A percentile compares a stretch with the other conserved stretches of the same genome.
These are phyloP conservation scores for Andrena camellia DNA, from an alignment of 2,888 invertebrate species.

Conservation along the genomic window DNA sequence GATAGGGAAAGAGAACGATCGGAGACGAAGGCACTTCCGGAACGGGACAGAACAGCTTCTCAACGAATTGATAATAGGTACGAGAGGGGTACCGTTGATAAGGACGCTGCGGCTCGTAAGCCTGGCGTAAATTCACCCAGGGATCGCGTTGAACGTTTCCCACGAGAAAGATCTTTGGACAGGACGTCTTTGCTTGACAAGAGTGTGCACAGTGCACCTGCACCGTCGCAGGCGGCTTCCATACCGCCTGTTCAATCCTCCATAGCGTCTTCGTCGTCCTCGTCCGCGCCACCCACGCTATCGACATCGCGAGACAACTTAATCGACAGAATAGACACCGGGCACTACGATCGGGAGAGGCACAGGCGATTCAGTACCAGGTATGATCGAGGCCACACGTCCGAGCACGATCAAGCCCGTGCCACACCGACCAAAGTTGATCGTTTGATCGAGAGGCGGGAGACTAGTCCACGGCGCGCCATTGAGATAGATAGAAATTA, in stretches of 20 bases:
- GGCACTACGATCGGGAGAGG: slow-evolving; percentile 76
- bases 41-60: slow-evolving; percentile 65
- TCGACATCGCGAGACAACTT: slow-evolving; percentile 76
- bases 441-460: slow-evolving; percentile 77
- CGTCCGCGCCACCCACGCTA: slow-evolving; percentile 52
- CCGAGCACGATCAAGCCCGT: slow-evolving; percentile 75
- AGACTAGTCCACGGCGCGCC: slow-evolving; percentile 77
- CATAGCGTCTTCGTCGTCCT: slow-evolving; percentile 61
- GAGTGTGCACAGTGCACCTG: slow-evolving; percentile 46
- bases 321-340: slow-evolving; percentile 75
- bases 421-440: slow-evolving; percentile 77
- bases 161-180: slow-evolving; percentile 87
- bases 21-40: slow-evolving; percentile 66
- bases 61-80: slow-evolving; percentile 78
- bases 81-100: slow-evolving; percentile 75
- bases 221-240: slow-evolving; percentile 53
- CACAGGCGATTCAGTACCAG: slow-evolving; percentile 73
- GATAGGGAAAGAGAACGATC: slow-evolving; percentile 79
- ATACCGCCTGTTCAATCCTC: slow-evolving; percentile 58
- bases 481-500: slow-evolving; percentile 81
- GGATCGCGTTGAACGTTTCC: slow-evolving; percentile 85
- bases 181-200: slow-evolving; percentile 80
- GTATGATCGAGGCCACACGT: slow-evolving; percentile 72
- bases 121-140: slow-evolving; percentile 83
- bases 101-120: slow-evolving; percentile 75